phyloP scores from a whole-genome alignment of 2,113 vertebrate species.

The Microtus pennsylvanicus region DNA sequence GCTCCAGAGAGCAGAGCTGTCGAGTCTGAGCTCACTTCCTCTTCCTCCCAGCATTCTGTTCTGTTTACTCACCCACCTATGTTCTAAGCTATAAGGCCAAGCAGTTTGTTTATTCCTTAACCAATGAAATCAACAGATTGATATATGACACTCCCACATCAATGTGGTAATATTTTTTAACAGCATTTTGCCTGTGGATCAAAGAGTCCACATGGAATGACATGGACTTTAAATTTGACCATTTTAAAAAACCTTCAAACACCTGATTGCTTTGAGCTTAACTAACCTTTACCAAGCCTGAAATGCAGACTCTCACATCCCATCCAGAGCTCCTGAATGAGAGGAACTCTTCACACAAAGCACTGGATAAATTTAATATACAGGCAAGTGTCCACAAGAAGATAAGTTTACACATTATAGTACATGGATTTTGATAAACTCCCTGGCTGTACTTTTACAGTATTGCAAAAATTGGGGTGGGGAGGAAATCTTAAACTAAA shows the following conservation, averaged over 20 bases:
- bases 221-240: accelerated
- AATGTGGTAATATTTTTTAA: background rate
- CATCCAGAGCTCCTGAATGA: background rate
- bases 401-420: background rate
- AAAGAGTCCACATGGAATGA: background rate
- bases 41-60: too few species aligned
- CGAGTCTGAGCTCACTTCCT: too few species aligned
- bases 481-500: background rate
- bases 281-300: background rate
- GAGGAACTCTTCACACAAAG: too few species aligned
- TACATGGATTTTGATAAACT: background rate
- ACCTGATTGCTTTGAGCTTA: background rate
- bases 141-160: too few species aligned
- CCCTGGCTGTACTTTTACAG: background rate
- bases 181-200: background rate
- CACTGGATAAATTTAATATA: background rate
- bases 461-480: background rate
- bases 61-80: too few species aligned
- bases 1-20: too few species aligned
- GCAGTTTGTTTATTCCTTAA: too few species aligned
- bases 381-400: background rate
- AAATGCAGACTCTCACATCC: background rate
- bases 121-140: too few species aligned
- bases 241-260: background rate
- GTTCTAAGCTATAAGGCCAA: too few species aligned